Conservation (phyloP, 1,140 invertebrate genomes). For the Chironomus striatipennis region DNA sequence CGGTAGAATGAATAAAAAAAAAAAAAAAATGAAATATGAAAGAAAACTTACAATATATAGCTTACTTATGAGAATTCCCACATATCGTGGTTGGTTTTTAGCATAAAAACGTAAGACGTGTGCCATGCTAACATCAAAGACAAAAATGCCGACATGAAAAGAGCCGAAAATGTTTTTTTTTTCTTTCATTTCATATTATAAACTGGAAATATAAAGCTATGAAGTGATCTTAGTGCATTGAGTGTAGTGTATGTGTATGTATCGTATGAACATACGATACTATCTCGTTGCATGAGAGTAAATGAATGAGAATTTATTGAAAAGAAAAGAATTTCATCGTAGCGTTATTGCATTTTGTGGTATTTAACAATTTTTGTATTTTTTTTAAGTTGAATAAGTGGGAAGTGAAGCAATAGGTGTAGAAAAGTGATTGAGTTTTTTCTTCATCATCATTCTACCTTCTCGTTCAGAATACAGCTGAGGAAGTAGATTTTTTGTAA, state of each 20-base stretch:
- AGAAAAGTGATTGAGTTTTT: too few species aligned
- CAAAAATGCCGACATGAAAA: not conserved
- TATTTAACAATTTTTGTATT: not conserved
- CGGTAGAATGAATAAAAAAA: too few species aligned
- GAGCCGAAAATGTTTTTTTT: not conserved
- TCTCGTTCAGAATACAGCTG: too few species aligned
- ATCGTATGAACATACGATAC: not conserved
- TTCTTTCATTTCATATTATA: not conserved
- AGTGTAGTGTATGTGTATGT: not conserved
- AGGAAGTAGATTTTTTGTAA: too few species aligned
- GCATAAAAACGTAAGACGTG: constrained; percentile 20
- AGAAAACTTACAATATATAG: too few species aligned
- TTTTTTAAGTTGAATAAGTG: too few species aligned
- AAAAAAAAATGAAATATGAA: too few species aligned
- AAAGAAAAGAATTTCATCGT: not conserved
- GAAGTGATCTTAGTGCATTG: not conserved
- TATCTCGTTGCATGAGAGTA: not conserved
- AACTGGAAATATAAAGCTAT: not conserved
- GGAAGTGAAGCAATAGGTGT: too few species aligned
- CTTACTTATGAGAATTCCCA: too few species aligned
- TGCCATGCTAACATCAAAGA: constrained; percentile 12
- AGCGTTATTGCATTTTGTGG: not conserved
- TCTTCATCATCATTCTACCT: too few species aligned
- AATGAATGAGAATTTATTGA: not conserved
- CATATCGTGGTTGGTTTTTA: not conserved